Evolutionary conservation across 2,797 vertebrate species (phyloP), one percentile per base, ranked within the genome.

Genomic region (Amphiprion clarkii): DNA sequence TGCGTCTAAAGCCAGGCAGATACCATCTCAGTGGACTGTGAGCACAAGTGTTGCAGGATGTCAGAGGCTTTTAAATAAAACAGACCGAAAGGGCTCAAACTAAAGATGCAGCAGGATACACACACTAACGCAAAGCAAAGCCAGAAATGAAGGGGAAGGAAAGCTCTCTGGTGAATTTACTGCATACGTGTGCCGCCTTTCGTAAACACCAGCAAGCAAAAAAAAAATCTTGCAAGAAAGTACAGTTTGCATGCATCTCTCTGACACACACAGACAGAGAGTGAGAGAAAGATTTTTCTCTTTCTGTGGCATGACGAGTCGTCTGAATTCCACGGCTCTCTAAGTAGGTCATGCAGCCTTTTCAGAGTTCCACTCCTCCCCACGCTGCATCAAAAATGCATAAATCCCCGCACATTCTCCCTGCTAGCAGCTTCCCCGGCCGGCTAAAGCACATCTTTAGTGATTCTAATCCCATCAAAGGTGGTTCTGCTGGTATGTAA

Each of bases 281-380:
- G 73, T 57, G 59, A 84, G 79, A 74, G 71, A 75, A 76, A 81
- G 65, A 83, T 79, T 81, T 85, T 64, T 85, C 74, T 87, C 83
- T 84, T 87, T 89, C 71, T 80, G 88, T 89, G 88, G 84, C 86
- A 89, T 86, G 86, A 88, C 86, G 54, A 89, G 88, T 89, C 67
- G 75, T 85, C 86, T 86, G 86, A 90, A 92, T 93, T 92, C 92
- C 89, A 90, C 79, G 59, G 84, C 82, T 88, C 79, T 81, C 92
- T 92, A 95, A 95, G 92, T 95, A 95, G 95, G 95, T 95, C 95
- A 95, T 80, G 86, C 86, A 92, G 91, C 84, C 84, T 90, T 93
- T 93, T 90, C 86, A 92, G 90, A 82, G 90, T 88, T 92, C 71
- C 87, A 91, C 92, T 93, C 91, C 93, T 92, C 93, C 90, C 87